Base-by-base conservation (phyloP, 1,140 invertebrate genomes). In the Pinna nobilis region DNA sequence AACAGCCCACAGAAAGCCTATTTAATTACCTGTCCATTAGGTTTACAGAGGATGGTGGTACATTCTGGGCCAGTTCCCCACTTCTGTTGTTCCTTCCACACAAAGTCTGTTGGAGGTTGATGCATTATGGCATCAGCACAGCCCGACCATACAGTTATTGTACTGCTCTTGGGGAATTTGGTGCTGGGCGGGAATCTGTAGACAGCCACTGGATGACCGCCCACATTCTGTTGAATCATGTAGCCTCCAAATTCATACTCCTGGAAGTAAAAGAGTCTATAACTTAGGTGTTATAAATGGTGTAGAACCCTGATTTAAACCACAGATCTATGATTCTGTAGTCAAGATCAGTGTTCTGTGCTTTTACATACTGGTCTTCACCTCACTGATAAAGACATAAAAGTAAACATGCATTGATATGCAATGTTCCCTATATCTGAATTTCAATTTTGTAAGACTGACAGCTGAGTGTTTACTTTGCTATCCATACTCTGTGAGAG, bases 51-150 rank as follows among this genome's bases (percentile, higher is more conserved):
- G 25, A 89, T 87, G 49, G 88, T 88, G 7, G 87, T 88, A 71
- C 86, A 88, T 44, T 89, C 86, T 7, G 88, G 86, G 11, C 87
- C 87, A 0, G 86, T 86, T 9, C 84, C 87, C 88, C 88, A 89
- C 68, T 85, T 86, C 57, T 82, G 78, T 66, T 88, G 87, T 68
- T 89, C 87, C 39, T 83, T 82, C 85, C 87, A 89, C n/a, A 88
- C 83, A 78, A 87, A 89, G 55, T 87, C 83, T 25, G 74, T 76
- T 2, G 88, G 88, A 25, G 87, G 86, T 63, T 88, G 82, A 60
- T 88, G 85, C 11, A 84, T 59, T 23, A 84, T 78, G 9, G 80
- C 76, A 68, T 89, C 87, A 68, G 80, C 83, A 37, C 72, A 80
- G 11, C 82, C 85, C 18, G 87, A 83, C 82, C 84, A 88, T 9